Evolutionary conservation across 1,140 invertebrate species (phyloP).

Genomic region (Saxidomus purpurata): DNA sequence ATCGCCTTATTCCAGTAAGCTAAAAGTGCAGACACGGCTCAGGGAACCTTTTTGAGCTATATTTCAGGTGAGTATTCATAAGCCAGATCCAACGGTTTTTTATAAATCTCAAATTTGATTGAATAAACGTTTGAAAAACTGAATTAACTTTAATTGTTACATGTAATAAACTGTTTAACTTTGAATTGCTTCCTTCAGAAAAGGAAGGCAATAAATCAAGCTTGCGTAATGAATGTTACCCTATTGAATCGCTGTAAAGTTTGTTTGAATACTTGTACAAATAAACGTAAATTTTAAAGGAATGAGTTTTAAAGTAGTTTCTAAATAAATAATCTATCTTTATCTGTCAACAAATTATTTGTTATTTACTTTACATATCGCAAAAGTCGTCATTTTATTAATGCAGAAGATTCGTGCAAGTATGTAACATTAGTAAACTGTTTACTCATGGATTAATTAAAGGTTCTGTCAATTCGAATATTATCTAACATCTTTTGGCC

Average conservation of each 20-base stretch:
- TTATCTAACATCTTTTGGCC: slow-evolving; percentile 14
- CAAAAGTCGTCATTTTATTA: neutral
- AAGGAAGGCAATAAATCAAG: neutral
- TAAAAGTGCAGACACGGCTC: no score
- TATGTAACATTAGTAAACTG: neutral
- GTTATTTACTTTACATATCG: neutral
- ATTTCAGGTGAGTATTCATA: no score
- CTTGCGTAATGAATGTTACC: slow-evolving; percentile 4
- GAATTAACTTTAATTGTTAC: neutral
- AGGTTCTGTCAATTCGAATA: neutral
- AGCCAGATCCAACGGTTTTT: no score
- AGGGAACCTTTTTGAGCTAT: no score
- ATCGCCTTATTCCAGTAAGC: no score
- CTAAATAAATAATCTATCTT: neutral
- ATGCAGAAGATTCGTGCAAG: neutral
- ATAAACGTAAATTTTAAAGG: slow-evolving; percentile 4
- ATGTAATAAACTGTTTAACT: neutral
- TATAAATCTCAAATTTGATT: no score
- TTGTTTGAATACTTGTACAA: slow-evolving; percentile 6
- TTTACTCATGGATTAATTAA: slow-evolving; percentile 21
- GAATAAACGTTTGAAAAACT: neutral
- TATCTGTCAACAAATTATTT: slow-evolving; percentile 38
- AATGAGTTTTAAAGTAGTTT: slow-evolving; percentile 41
- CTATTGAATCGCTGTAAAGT: slow-evolving; percentile 5
- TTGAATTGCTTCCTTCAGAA: neutral